Conservation (phyloP, 2,888 invertebrate genomes). For the Cheilosia soror region DNA sequence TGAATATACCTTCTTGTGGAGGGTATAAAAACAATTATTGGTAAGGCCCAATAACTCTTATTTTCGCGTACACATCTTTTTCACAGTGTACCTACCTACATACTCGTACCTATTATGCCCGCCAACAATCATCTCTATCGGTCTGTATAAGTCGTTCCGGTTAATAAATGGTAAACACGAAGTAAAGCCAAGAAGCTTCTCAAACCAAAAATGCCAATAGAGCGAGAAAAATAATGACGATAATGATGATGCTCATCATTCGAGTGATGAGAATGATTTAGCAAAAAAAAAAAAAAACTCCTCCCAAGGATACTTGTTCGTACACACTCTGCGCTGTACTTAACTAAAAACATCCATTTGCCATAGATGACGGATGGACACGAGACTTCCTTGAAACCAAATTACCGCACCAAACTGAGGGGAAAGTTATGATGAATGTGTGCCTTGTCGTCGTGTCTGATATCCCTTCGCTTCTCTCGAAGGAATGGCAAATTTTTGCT, state of each 20-base stretch:
- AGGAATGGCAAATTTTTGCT: conserved; percentile 39
- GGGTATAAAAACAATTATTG: too few relatives aligned
- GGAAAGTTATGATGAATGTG: conserved; percentile 54
- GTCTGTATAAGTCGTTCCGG: conserved; percentile 3
- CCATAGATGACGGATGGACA: conserved; percentile 71
- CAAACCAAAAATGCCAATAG: conserved; percentile 46
- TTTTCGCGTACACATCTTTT: too few relatives aligned
- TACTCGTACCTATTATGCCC: too few relatives aligned
- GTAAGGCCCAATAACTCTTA: too few relatives aligned
- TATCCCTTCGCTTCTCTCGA: conserved; percentile 40
- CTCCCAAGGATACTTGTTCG: conserved; percentile 37
- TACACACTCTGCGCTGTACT: conserved; percentile 21
- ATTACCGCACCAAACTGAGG: background rate
- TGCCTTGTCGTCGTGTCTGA: conserved; percentile 44
- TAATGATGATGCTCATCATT: conserved; percentile 69
- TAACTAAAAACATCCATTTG: conserved; percentile 70
- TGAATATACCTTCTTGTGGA: too few relatives aligned
- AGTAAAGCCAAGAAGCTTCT: conserved; percentile 49
- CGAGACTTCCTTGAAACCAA: conserved; percentile 39
- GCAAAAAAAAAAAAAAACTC: conserved; percentile 36
- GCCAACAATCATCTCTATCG: background rate
- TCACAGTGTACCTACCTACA: background rate
- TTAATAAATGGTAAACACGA: conserved; percentile 64
- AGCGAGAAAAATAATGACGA: conserved; percentile 58
- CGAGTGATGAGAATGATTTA: conserved; percentile 64